These are phyloP conservation scores for Neelides folsomi DNA, from an alignment of 2,888 invertebrate genomes.

Conservation along the genomic window DNA sequence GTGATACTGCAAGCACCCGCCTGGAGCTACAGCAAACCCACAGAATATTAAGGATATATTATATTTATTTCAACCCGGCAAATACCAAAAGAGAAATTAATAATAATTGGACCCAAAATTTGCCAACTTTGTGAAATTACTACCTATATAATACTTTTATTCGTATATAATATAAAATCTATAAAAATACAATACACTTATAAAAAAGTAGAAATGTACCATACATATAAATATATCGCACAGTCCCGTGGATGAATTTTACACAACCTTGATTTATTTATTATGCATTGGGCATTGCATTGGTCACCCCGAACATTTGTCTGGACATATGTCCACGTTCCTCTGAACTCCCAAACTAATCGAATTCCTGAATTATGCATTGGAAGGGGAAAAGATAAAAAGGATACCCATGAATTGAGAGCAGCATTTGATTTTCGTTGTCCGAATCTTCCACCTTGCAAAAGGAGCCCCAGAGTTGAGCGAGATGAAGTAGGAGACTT, in stretches of 20 bases:
- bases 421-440: constrained; percentile 25
- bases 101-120: neutral
- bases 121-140: no score
- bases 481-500: constrained; percentile 17
- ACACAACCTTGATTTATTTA: no score
- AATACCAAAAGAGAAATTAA: constrained; percentile 2
- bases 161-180: no score
- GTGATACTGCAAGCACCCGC: constrained; percentile 25
- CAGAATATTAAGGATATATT: neutral
- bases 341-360: neutral
- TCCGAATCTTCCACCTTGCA: constrained; percentile 27
- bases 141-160: no score
- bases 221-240: no score
- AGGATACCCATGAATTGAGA: constrained; percentile 20
- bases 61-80: neutral
- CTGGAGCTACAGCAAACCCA: constrained; percentile 19
- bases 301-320: no score
- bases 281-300: no score
- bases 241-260: no score
- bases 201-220: no score
- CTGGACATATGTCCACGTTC: no score
- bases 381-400: neutral
- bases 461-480: constrained; percentile 19
- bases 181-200: no score
- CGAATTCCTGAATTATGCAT: neutral